Evolutionary conservation across 2,888 invertebrate species (phyloP), one percentile per base, ranked within the genome.

Genomic region (Copidosoma aretas): DNA sequence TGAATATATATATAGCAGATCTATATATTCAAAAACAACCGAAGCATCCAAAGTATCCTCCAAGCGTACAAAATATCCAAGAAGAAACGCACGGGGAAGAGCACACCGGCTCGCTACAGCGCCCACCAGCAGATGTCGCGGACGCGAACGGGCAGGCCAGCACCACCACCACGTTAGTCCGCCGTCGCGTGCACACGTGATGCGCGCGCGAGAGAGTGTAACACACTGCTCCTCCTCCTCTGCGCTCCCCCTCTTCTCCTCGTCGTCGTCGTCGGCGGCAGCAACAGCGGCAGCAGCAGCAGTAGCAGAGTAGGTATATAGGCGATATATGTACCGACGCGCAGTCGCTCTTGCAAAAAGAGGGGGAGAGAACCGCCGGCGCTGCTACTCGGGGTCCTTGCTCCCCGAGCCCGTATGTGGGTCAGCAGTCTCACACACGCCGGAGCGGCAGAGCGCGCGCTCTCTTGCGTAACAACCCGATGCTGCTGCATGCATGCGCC

Each of bases 341-440:
- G 54, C 60, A 39, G 25, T 53, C 59, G 49, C 51, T 32, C 53
- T 32, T 32, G 32, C 32, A 32, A 32, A 32, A 32, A 32, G 32
- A 32, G 32, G 8, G 32, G 32, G 32, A 32, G 32, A 8, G 32
- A 32, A 32, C 32, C 8, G 32, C 32, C 32, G 32, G 32, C 32
- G 32, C 32, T 46, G 43, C 43, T 17, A 46, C 60, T 12, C 76
- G 82, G 80, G 83, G 83, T 83, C 83, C 81, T 83, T 83, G 83
- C 83, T 81, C 83, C 78, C 83, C 76, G 77, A 64, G 75, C 74
- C 76, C 81, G 81, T 82, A 83, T 83, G 82, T 83, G 78, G 83
- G 83, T 83, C 83, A 83, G 82, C 83, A 83, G 83, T 83, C 83
- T 83, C 82, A 81, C 83, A 82, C 83, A 82, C 82, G 82, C 68